These are phyloP conservation scores for Macquaria ambigua DNA, from an alignment of 2,113 vertebrate species.

Conservation along the genomic window DNA sequence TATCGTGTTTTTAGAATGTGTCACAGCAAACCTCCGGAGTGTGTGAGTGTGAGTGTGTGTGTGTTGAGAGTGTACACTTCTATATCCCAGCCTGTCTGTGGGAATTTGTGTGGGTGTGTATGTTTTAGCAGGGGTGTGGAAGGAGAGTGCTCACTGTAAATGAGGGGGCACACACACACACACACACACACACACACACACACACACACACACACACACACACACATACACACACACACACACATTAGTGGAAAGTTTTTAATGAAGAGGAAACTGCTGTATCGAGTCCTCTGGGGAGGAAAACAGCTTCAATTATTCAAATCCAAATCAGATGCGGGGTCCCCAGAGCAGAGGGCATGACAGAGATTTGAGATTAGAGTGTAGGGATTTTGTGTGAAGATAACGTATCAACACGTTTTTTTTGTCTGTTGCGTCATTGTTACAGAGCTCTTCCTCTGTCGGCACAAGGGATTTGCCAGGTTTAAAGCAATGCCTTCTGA, in stretches of 20 bases:
- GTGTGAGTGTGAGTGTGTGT: not conserved
- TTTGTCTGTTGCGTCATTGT: slow-evolving; percentile 56
- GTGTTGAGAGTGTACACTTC: slow-evolving; percentile 34
- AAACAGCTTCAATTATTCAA: slow-evolving; percentile 65
- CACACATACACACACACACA: slow-evolving; percentile 18
- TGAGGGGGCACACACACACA: slow-evolving; percentile 13
- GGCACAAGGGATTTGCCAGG: slow-evolving; percentile 42
- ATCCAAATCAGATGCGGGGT: slow-evolving; percentile 62
- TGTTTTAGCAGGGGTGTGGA: slow-evolving; percentile 54
- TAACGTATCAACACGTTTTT: slow-evolving; percentile 38
- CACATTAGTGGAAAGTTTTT: slow-evolving; percentile 72
- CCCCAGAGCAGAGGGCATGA: slow-evolving; percentile 61
- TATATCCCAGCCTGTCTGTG: slow-evolving; percentile 45
- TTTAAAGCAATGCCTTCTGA: slow-evolving; percentile 66
- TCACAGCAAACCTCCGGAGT: slow-evolving; percentile 40
- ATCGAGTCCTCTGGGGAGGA: slow-evolving; percentile 51
- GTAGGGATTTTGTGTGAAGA: slow-evolving; percentile 46
- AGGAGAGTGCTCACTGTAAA: slow-evolving; percentile 40
- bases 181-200: slow-evolving; percentile 7
- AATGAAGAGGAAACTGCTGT: slow-evolving; percentile 64
- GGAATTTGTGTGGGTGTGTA: slow-evolving; percentile 62
- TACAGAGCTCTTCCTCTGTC: slow-evolving; percentile 44
- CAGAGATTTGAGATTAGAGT: slow-evolving; percentile 55
- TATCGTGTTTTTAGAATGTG: slow-evolving; percentile 53
- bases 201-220: slow-evolving; percentile 13